phyloP scores from a whole-genome alignment of 2,113 vertebrate genomes.

The Pica pica region DNA sequence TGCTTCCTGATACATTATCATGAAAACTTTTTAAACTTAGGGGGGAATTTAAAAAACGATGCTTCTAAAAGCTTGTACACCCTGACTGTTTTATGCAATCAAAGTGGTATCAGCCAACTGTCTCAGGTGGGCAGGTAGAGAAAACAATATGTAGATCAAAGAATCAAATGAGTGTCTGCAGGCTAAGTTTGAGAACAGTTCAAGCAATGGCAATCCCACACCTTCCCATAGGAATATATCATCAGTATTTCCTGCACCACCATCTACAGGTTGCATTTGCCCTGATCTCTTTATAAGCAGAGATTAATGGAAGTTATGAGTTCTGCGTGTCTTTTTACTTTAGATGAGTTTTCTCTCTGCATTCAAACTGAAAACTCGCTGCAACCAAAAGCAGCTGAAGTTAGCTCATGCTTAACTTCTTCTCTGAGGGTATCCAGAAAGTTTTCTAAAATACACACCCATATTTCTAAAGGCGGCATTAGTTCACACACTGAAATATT shows the following conservation, averaged over 20 bases:
- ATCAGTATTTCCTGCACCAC: not conserved
- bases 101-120: not conserved
- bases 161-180: not conserved
- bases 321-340: not conserved
- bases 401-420: not conserved
- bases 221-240: not conserved
- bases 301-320: not conserved
- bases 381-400: not conserved
- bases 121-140: not conserved
- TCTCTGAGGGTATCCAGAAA: not conserved
- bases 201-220: not conserved
- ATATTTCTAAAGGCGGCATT: not conserved
- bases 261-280: not conserved
- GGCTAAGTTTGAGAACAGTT: not conserved
- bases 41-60: not conserved
- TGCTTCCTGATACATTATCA: not conserved
- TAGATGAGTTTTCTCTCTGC: not conserved
- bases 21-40: not conserved
- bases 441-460: fast-evolving
- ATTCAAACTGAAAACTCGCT: not conserved
- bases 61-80: not conserved
- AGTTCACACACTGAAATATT: not conserved
- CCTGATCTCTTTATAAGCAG: not conserved
- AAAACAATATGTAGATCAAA: not conserved
- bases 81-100: not conserved